Conservation (phyloP, 2,113 vertebrate species). For the Cephalopterus ornatus region DNA sequence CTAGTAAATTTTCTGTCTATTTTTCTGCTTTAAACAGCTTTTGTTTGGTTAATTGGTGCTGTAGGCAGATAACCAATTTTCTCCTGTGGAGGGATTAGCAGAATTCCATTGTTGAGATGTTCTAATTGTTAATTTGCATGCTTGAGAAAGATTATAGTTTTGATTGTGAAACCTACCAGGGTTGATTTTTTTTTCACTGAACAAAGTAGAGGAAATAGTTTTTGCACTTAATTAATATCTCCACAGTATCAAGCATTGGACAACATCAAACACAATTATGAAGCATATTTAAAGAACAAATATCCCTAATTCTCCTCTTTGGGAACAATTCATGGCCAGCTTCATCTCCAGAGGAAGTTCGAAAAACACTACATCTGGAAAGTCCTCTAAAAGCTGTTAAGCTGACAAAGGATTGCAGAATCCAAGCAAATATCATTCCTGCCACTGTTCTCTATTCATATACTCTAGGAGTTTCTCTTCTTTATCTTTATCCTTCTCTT, state of each 20-base stretch:
- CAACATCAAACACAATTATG: background rate
- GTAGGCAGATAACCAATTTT: slow-evolving; percentile 16
- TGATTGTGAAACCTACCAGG: slow-evolving; percentile 29
- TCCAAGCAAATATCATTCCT: background rate
- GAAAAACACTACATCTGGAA: background rate
- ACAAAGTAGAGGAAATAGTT: background rate
- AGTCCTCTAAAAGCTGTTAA: background rate
- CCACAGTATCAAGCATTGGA: background rate
- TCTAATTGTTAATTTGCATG: slow-evolving; percentile 40
- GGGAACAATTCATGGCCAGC: background rate
- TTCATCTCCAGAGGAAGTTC: background rate
- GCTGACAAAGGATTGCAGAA: background rate
- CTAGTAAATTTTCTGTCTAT: background rate
- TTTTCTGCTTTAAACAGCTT: slow-evolving; percentile 28
- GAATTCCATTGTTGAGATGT: background rate
- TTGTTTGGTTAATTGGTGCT: slow-evolving; percentile 7
- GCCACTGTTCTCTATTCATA: background rate
- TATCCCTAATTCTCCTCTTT: background rate
- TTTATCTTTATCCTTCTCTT: background rate
- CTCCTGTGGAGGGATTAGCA: slow-evolving; percentile 11
- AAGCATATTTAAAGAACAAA: background rate
- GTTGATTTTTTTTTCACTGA: background rate
- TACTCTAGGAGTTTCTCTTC: background rate
- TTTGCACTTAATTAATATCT: background rate
- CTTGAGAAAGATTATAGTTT: slow-evolving; percentile 17